Conservation (phyloP, 2,888 invertebrate species). For the Teinopalpus imperialis region DNA sequence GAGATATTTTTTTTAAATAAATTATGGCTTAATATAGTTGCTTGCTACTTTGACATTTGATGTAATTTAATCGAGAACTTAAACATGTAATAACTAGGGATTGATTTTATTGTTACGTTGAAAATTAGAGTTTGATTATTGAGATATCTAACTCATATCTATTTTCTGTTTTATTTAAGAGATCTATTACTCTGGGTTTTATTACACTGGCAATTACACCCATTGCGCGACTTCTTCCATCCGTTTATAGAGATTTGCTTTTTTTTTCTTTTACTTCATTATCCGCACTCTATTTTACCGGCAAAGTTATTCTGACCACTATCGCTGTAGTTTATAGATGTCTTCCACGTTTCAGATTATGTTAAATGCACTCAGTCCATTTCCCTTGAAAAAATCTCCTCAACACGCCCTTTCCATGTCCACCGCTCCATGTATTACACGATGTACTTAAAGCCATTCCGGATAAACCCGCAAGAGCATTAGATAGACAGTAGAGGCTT, state of each 20-base stretch:
- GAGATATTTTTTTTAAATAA: no score
- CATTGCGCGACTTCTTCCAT: neutral
- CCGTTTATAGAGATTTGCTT: conserved; percentile 8
- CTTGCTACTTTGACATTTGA: no score
- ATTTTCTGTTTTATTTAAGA: no score
- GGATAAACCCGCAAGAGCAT: conserved; percentile 15
- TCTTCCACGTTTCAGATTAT: neutral
- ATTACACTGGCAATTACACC: neutral
- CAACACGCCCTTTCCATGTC: conserved; percentile 25
- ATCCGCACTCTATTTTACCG: neutral
- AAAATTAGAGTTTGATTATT: no score
- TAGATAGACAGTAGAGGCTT: conserved; percentile 15
- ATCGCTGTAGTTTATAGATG: neutral
- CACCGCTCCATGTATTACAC: conserved; percentile 21
- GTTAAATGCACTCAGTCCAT: conserved; percentile 14
- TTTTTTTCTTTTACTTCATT: conserved; percentile 4
- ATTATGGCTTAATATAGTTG: no score
- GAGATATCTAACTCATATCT: no score
- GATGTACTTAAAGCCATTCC: conserved; percentile 20
- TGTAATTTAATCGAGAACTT: no score
- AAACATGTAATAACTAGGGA: no score
- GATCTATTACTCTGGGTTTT: neutral
- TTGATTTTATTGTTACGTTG: no score
- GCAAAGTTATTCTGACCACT: neutral
- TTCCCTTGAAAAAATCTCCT: conserved; percentile 19